These are phyloP conservation scores for Rafetus swinhoei DNA, from an alignment of 2,113 vertebrate genomes.

Conservation along the genomic window DNA sequence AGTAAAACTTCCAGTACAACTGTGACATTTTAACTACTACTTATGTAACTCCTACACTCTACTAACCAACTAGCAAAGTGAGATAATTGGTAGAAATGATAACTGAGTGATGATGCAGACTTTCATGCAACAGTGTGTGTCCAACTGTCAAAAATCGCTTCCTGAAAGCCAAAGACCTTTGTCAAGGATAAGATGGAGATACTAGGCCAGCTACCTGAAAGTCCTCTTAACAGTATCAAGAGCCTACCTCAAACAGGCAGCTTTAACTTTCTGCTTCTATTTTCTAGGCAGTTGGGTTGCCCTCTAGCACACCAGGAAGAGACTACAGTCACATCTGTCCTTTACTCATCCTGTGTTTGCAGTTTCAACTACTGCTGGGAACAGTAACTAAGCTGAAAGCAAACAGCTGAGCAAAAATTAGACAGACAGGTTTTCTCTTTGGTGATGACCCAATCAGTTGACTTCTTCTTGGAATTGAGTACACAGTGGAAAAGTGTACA, in stretches of 20 bases:
- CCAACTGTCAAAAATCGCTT: not conserved
- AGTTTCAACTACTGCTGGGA: not conserved
- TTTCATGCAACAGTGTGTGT: not conserved
- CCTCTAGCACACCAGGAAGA: not conserved
- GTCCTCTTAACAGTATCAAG: not conserved
- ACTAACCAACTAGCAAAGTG: not conserved
- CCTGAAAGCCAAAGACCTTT: not conserved
- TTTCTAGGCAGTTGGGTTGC: not conserved
- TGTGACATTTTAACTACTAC: not conserved
- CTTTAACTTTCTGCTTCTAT: not conserved
- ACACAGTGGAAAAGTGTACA: not conserved
- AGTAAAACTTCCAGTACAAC: not conserved
- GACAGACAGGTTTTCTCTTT: no score
- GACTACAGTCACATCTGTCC: not conserved
- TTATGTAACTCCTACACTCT: not conserved
- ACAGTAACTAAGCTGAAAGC: not conserved
- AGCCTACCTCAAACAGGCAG: not conserved
- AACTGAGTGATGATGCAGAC: not conserved
- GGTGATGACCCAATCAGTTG: no score
- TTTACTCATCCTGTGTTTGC: not conserved
- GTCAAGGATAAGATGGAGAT: not conserved
- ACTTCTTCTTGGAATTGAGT: not conserved
- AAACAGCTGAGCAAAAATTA: not conserved
- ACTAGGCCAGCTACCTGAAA: not conserved
- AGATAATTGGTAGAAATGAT: not conserved